A percentile compares a stretch with the other conserved stretches of the same genome.
These are phyloP conservation scores for Apodemia hepburni DNA, from an alignment of 2,888 invertebrate species.

Conservation along the genomic window DNA sequence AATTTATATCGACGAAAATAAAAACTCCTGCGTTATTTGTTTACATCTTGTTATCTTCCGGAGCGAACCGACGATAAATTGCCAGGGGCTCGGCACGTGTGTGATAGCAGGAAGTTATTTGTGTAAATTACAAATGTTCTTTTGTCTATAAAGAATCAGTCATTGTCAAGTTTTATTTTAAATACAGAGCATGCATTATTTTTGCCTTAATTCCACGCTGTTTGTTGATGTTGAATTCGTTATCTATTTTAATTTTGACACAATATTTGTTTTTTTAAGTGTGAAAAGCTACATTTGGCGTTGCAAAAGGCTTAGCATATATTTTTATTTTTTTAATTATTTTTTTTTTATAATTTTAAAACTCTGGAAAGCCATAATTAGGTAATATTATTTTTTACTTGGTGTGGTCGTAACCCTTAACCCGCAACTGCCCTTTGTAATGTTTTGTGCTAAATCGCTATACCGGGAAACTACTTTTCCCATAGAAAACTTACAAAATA, in stretches of 20 bases:
- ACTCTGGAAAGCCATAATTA: no score
- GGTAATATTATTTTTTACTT: no score
- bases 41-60: conserved; percentile 48
- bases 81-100: conserved; percentile 28
- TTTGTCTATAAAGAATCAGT: conserved; percentile 8
- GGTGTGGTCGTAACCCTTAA: no score
- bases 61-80: conserved; percentile 44
- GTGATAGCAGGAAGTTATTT: conserved; percentile 13
- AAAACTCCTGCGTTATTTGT: conserved; percentile 38
- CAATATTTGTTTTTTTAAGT: background rate
- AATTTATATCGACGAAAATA: background rate
- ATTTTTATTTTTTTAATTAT: no score
- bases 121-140: conserved; percentile 5
- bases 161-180: background rate
- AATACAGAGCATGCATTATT: conserved; percentile 7
- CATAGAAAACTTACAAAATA: no score
- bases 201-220: background rate
- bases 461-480: no score
- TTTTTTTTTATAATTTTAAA: no score
- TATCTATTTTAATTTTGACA: background rate
- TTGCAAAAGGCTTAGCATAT: no score
- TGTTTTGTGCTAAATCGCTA: no score
- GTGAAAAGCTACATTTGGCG: background rate
- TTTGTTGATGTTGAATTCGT: background rate
- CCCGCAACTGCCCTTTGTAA: no score